A percentile compares a stretch with the other conserved stretches of the same genome.
Evolutionary conservation across 37 sponge, comb jelly and placozoan species (phyloP).

Genomic region (Ianthella basta): DNA sequence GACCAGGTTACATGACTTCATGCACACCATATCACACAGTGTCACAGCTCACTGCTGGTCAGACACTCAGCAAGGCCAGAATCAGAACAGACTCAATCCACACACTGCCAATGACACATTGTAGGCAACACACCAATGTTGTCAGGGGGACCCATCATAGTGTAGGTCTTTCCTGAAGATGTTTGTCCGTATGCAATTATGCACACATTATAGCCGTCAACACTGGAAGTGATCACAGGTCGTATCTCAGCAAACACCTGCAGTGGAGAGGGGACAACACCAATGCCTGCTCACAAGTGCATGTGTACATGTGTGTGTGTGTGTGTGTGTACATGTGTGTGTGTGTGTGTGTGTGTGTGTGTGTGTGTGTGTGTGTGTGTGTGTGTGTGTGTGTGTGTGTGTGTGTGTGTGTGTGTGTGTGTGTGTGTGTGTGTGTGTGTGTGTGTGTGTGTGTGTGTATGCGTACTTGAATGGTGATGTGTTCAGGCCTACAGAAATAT

Average conservation of each 20-base stretch:
- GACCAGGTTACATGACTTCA: too few relatives aligned
- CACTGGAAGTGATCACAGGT: constrained; percentile 77
- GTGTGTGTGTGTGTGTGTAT: constrained; percentile 17
- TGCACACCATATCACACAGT: too few relatives aligned
- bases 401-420: constrained; percentile 12
- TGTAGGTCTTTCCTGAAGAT: constrained; percentile 87
- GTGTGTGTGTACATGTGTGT: constrained; percentile 4
- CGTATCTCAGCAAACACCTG: constrained; percentile 84
- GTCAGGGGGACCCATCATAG: constrained; percentile 79
- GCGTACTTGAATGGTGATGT: not conserved
- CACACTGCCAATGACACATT: too few relatives aligned
- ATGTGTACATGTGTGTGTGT: not conserved
- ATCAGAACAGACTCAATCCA: too few relatives aligned
- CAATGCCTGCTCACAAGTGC: not conserved
- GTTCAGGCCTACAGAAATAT: too few relatives aligned
- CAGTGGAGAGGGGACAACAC: not conserved
- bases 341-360: not conserved
- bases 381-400: constrained; percentile 26
- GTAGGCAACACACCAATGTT: constrained; percentile 53
- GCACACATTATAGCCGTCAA: constrained; percentile 88
- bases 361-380: constrained; percentile 20
- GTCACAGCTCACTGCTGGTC: too few relatives aligned
- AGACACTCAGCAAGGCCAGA: too few relatives aligned
- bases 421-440: constrained; percentile 29
- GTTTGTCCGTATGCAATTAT: constrained; percentile 90